Conservation (phyloP, 92 coral and sea anemone species). For the Parazoanthus swiftii region DNA sequence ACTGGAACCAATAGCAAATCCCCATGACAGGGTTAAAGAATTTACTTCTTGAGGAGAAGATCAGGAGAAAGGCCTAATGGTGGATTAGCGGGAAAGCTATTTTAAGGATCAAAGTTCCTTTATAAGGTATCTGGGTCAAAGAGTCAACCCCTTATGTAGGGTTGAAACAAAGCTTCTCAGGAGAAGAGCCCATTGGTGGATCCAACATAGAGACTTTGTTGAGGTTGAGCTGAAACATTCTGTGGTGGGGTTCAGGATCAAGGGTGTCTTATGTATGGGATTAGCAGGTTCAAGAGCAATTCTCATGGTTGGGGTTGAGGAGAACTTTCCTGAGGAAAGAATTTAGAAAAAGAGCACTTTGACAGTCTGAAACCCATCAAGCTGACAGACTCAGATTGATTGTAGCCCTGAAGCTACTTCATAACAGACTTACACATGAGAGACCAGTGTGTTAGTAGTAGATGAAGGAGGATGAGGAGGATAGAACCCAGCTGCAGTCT, state of each 20-base stretch:
- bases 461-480: slow-evolving; percentile 31
- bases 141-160: no score
- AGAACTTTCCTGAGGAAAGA: no score
- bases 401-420: background rate
- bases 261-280: background rate
- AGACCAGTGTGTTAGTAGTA: slow-evolving; percentile 42
- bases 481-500: slow-evolving; percentile 27
- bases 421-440: slow-evolving; percentile 46
- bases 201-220: no score
- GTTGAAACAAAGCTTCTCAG: no score
- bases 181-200: background rate
- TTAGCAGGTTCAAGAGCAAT: no score
- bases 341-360: background rate
- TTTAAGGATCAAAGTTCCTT: no score
- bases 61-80: background rate
- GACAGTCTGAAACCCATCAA: background rate
- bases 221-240: background rate
- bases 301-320: no score
- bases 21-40: background rate
- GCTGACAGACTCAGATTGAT: background rate
- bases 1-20: background rate
- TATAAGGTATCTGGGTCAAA: no score
- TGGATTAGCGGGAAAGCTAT: no score
- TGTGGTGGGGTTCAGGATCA: background rate
- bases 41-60: background rate